Evolutionary conservation across 37 sponge, comb jelly and placozoan genomes (phyloP).

Genomic region (Lycopodina hypogea): DNA sequence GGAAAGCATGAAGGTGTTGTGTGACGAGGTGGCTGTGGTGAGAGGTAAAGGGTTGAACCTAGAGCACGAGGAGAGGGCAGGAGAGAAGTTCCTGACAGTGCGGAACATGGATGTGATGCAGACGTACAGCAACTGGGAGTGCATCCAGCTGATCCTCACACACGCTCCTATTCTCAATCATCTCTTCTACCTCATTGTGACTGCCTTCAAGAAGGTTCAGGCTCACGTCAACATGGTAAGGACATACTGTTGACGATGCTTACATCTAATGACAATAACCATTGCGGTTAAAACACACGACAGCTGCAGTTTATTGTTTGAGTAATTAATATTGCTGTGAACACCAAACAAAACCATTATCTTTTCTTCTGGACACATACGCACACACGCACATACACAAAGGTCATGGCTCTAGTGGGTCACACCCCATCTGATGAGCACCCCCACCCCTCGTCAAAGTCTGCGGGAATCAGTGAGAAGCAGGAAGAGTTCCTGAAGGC

Average conservation of each 20-base stretch:
- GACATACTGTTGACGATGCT: neutral
- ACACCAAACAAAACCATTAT: too few relatives aligned
- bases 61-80: neutral
- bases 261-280: neutral
- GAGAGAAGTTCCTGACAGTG: neutral
- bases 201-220: conserved; percentile 46
- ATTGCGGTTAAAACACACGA: too few relatives aligned
- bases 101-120: conserved; percentile 12
- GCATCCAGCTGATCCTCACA: conserved; percentile 36
- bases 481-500: neutral
- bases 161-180: conserved; percentile 38
- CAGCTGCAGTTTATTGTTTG: too few relatives aligned
- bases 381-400: conserved; percentile 19
- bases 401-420: neutral
- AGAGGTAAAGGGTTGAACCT: conserved; percentile 9
- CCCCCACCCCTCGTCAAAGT: neutral
- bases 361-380: too few relatives aligned
- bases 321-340: too few relatives aligned
- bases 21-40: conserved; percentile 19
- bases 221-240: neutral
- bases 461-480: neutral
- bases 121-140: conserved; percentile 38
- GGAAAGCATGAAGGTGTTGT: conserved; percentile 12
- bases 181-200: conserved; percentile 31
- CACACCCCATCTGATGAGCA: too few relatives aligned